Percentiles rank a stretch among this genome's conserved stretches.
phyloP scores from a whole-genome alignment of 2,113 vertebrate genomes.

The Daboia siamensis region DNA sequence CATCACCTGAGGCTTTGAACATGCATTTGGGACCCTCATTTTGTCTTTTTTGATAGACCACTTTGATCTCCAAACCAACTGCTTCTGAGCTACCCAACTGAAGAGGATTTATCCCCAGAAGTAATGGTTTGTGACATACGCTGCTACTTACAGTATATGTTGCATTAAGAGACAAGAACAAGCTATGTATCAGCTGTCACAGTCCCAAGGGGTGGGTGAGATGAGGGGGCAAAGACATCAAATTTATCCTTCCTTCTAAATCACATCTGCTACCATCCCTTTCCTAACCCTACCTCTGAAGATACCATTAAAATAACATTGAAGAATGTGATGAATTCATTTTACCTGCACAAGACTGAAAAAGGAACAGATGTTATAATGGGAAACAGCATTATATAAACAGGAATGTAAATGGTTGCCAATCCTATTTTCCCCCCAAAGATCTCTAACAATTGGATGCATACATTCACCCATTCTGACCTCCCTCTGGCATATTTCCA shows the following conservation, averaged over 20 bases:
- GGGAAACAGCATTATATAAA: not conserved
- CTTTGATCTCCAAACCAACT: not conserved
- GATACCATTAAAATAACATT: not conserved
- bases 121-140: not conserved
- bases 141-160: not conserved
- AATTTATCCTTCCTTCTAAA: not conserved
- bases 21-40: not conserved
- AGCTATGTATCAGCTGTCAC: not conserved
- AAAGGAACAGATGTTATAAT: not conserved
- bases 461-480: not conserved
- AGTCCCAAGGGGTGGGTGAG: not conserved
- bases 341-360: not conserved
- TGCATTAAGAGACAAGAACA: not conserved
- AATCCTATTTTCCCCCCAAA: not conserved
- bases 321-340: not conserved
- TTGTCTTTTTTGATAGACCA: not conserved
- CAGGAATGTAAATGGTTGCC: not conserved
- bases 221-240: not conserved
- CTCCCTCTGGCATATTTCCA: not conserved
- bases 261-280: not conserved
- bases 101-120: not conserved
- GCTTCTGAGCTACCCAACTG: not conserved
- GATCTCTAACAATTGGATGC: not conserved
- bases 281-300: not conserved
- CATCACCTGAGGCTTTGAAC: not conserved